Evolutionary conservation across 2,888 invertebrate species (phyloP).

Genomic region (Pandemis cinnamomeana): DNA sequence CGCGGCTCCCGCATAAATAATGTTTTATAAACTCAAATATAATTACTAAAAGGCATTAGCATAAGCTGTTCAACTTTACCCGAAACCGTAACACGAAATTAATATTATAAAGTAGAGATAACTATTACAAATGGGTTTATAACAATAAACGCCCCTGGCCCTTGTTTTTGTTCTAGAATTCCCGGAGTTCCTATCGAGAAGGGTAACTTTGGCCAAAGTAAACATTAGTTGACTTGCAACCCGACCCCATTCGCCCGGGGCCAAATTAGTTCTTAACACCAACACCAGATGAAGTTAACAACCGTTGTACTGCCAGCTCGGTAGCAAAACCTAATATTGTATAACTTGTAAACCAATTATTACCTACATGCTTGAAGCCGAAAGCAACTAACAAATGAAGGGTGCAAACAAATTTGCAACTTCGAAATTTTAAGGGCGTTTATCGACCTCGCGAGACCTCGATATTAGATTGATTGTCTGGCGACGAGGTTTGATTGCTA

Average conservation of each 20-base stretch:
- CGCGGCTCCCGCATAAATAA: slow-evolving; percentile 25
- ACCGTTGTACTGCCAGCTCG: slow-evolving; percentile 30
- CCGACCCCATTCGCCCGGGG: slow-evolving; percentile 50
- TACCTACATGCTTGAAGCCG: slow-evolving; percentile 21
- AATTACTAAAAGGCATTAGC: slow-evolving; percentile 47
- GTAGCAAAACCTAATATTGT: slow-evolving; percentile 36
- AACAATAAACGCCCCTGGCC: slow-evolving; percentile 68
- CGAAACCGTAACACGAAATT: slow-evolving; percentile 66
- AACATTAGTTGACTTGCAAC: slow-evolving; percentile 61
- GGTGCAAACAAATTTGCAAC: slow-evolving; percentile 15
- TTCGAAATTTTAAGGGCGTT: slow-evolving; percentile 17
- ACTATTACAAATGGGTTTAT: slow-evolving; percentile 66
- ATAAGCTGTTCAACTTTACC: slow-evolving; percentile 54
- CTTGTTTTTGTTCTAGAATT: slow-evolving; percentile 71
- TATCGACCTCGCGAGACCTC: slow-evolving; percentile 2
- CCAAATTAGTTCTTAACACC: slow-evolving; percentile 69
- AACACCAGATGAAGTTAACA: slow-evolving; percentile 51
- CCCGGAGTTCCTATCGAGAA: slow-evolving; percentile 50
- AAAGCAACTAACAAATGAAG: slow-evolving; percentile 25
- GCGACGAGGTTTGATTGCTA: slow-evolving; percentile 11
- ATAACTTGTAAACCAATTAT: slow-evolving; percentile 34
- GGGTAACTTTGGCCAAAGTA: slow-evolving; percentile 59
- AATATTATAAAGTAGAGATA: slow-evolving; percentile 58
- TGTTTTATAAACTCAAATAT: slow-evolving; percentile 39
- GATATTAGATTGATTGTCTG: slow-evolving; percentile 19